phyloP scores from a whole-genome alignment of 2,888 invertebrate genomes.

The Eurytoma californica region DNA sequence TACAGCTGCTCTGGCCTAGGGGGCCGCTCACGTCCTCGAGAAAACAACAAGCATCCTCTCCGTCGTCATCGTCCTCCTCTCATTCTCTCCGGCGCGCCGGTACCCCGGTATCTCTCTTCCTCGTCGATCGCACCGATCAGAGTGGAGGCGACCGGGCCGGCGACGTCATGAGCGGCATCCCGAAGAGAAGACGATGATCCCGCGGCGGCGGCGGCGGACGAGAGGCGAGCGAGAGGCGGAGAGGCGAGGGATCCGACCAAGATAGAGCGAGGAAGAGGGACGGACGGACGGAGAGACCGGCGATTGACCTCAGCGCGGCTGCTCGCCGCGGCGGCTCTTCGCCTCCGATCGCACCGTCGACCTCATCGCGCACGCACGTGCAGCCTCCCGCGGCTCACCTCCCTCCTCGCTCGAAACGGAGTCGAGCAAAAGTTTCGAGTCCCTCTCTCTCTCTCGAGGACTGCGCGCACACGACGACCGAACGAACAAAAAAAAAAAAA shows the following conservation, averaged over 20 bases:
- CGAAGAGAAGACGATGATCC: constrained; percentile 14
- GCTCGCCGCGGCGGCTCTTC: constrained; percentile 27
- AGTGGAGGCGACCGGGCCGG: constrained; percentile 1
- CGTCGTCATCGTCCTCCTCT: constrained; percentile 13
- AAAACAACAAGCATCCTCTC: constrained; percentile 38
- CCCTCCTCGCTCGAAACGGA: background rate
- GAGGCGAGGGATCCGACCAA: constrained; percentile 21
- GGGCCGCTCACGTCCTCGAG: constrained; percentile 35
- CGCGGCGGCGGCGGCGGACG: constrained; percentile 11
- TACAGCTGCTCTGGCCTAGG: constrained; percentile 5
- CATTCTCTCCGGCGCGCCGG: background rate
- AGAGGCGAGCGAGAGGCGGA: constrained; percentile 31
- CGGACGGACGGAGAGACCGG: constrained; percentile 58
- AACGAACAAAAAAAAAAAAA: background rate
- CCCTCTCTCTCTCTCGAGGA: background rate
- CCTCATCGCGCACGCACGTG: constrained; percentile 4
- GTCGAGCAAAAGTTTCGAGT: background rate
- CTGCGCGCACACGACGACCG: background rate
- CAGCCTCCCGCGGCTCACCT: background rate
- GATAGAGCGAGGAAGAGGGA: constrained; percentile 12
- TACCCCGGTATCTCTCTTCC: constrained; percentile 2
- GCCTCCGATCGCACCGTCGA: background rate
- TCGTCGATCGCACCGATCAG: constrained; percentile 32
- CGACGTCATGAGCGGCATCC: constrained; percentile 23
- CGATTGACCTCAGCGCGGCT: constrained; percentile 66